A percentile compares a stretch with the other conserved stretches of the same genome.
These are phyloP conservation scores for Drosophila emarginata DNA, from an alignment of 2,888 invertebrate genomes.

Conservation along the genomic window DNA sequence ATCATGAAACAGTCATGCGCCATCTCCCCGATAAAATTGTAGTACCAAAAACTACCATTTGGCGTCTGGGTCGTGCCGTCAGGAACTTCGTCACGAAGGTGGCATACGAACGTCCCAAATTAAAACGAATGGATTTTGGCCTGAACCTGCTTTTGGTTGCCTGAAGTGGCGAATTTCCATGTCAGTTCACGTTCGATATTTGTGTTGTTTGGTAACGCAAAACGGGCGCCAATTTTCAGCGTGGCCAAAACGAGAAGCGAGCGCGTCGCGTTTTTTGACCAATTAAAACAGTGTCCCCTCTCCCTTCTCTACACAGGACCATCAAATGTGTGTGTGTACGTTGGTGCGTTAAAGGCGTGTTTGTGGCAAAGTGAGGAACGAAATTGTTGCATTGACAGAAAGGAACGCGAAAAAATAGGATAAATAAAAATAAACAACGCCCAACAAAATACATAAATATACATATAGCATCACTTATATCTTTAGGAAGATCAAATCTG, in stretches of 20 bases:
- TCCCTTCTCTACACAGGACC: background rate
- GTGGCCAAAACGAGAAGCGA: conserved; percentile 33
- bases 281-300: conserved; percentile 17
- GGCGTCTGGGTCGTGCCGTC: conserved; percentile 24
- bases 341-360: conserved; percentile 22
- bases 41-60: conserved; percentile 28
- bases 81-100: conserved; percentile 14
- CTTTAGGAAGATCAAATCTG: conserved; percentile 3
- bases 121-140: conserved; percentile 37
- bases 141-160: conserved; percentile 55
- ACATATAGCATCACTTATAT: conserved; percentile 5
- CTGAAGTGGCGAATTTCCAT: conserved; percentile 65
- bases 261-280: conserved; percentile 49
- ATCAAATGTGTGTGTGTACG: conserved; percentile 22
- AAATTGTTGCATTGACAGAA: conserved; percentile 58
- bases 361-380: conserved; percentile 31
- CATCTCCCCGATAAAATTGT: conserved; percentile 3
- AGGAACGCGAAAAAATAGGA: conserved; percentile 42
- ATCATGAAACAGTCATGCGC: conserved; percentile 26
- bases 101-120: conserved; percentile 17
- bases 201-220: conserved; percentile 82
- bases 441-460: conserved; percentile 29
- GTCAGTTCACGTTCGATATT: conserved; percentile 83
- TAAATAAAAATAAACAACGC: conserved; percentile 30
- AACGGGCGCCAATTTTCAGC: conserved; percentile 55